Base-by-base conservation (phyloP, 2,797 vertebrate species). In the Acipenser ruthenus region DNA sequence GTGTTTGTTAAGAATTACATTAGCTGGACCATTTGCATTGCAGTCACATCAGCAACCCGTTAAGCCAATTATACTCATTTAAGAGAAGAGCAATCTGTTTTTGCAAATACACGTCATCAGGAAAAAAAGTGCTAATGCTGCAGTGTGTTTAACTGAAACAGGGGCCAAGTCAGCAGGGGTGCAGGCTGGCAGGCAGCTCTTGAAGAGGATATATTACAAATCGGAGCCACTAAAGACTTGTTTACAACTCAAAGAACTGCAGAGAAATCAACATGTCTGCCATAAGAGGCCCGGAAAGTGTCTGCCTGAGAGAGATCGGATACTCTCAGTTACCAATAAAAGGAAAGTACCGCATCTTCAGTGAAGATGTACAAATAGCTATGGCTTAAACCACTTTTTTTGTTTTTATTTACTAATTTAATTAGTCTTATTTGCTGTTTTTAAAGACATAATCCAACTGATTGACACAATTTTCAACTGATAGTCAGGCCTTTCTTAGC, bases 21-120 rank as follows among this genome's bases (percentile, higher is more conserved):
- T 58, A 58, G 10, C 12, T 58, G 55, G 12, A 58, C 55, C 6
- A 7, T 58, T 58, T 58, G 55, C 55, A 58, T 58, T 58, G 55
- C 55, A 58, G 55, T 58, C 55, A 58, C 55, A 58, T 58, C 55
- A 10, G 2, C 9, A 58, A 58, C 55, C 12, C 1, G 55, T 13
- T 58, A 58, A 58, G 12, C 10, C 55, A 58, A 58, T 58, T 58
- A 58, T 13, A 58, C 55, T 58, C 55, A 58, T 58, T 58, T 58
- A 58, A 58, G 55, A 58, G 55, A n/a, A 58, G 12, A 58, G 55
- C 55, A 58, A 58, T 58, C 55, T 58, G 11, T 58, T 58, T 58
- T 58, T 58, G 12, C 55, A 58, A 58, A 58, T 58, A n/a, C 55
- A 58, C 55, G 11, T 11, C 55, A 58, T 11, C 55, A n/a, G 13